phyloP scores from a whole-genome alignment of 2,113 vertebrate genomes.

The Phrynocephalus versicolor region DNA sequence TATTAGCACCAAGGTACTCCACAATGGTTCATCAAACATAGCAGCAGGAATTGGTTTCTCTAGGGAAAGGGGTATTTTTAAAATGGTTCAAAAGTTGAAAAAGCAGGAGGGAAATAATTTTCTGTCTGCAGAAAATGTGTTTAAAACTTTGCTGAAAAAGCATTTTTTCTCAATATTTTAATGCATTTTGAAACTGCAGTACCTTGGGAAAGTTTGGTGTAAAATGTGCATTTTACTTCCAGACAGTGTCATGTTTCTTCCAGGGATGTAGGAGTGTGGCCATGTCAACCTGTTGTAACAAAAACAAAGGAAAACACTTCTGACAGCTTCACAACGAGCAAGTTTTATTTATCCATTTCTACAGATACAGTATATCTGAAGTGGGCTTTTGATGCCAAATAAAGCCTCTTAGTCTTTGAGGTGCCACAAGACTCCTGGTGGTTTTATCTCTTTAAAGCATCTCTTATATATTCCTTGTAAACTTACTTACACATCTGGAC shows the following conservation, averaged over 20 bases:
- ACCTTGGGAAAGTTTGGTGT: not conserved
- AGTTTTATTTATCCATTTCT: too few relatives aligned
- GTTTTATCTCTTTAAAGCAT: not conserved
- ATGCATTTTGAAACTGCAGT: not conserved
- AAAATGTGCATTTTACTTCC: not conserved
- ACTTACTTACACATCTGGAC: not conserved
- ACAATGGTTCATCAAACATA: not conserved
- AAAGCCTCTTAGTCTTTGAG: too few relatives aligned
- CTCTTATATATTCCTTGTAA: not conserved
- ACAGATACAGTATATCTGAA: too few relatives aligned
- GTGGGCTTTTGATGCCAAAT: too few relatives aligned
- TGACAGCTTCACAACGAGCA: too few relatives aligned
- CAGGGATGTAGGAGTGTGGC: too few relatives aligned
- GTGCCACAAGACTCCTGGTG: too few relatives aligned
- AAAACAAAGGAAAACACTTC: too few relatives aligned
- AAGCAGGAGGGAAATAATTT: not conserved
- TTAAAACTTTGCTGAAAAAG: not conserved
- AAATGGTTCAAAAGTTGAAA: not conserved
- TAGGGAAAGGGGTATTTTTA: not conserved
- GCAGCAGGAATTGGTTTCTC: not conserved
- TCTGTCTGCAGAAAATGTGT: not conserved
- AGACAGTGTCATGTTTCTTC: not conserved
- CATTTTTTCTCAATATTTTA: not conserved
- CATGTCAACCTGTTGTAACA: too few relatives aligned
- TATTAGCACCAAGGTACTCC: not conserved